phyloP scores from a whole-genome alignment of 2,113 vertebrate genomes.

The cattle (Bos taurus) region ARS-UCD2.0 NC_037350.1:32997001-32997500 shows the following conservation, averaged over 20 bases:
- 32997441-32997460: not conserved
- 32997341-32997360: not conserved
- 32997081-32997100: not conserved
- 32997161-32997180: not conserved
- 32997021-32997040: not conserved
- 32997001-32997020: not conserved
- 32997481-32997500: not conserved
- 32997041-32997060: not conserved
- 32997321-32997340: not conserved
- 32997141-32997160: not conserved
- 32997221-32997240: slow-evolving; percentile 27
- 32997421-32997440: not conserved
- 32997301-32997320: not conserved
- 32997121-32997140: not conserved
- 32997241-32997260: slow-evolving; percentile 24
- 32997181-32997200: slow-evolving; percentile 6
- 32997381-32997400: not conserved
- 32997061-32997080: not conserved
- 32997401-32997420: not conserved
- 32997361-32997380: not conserved
- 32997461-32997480: not conserved
- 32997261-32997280: not conserved
- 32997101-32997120: not conserved
- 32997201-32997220: not conserved
- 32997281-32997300: not conserved